A percentile compares a stretch with the other conserved stretches of the same genome.
These are phyloP conservation scores for Gonioctena quinquepunctata DNA, from an alignment of 1,140 invertebrate genomes.

Conservation along the genomic window DNA sequence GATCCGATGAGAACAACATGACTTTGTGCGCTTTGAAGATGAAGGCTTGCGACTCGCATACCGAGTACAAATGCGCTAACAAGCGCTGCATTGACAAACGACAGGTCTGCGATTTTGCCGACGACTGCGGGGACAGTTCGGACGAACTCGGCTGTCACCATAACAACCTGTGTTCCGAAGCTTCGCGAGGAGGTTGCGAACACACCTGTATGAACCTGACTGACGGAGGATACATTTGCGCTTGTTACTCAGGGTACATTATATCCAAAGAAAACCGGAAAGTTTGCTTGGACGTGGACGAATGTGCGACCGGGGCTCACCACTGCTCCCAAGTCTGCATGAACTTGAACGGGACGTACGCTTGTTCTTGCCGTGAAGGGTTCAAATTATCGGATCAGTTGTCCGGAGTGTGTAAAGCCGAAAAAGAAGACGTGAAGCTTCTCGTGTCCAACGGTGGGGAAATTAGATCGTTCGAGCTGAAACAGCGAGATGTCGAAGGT, in stretches of 20 bases:
- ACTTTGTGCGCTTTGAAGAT: constrained; percentile 76
- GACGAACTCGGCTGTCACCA: constrained; percentile 91
- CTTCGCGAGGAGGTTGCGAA: constrained; percentile 86
- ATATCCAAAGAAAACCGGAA: constrained; percentile 76
- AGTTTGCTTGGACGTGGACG: constrained; percentile 86
- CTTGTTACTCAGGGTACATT: constrained; percentile 84
- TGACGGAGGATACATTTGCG: constrained; percentile 84
- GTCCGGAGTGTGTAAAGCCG: constrained; percentile 81
- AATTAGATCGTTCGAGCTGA: constrained; percentile 75
- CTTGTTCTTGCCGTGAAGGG: constrained; percentile 84
- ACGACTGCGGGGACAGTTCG: constrained; percentile 83
- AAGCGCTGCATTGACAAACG: constrained; percentile 82
- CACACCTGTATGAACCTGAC: constrained; percentile 88
- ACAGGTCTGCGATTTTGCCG: constrained; percentile 82
- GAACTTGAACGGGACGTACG: constrained; percentile 90
- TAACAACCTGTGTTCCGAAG: constrained; percentile 71
- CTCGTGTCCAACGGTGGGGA: constrained; percentile 83
- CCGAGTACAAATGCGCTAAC: constrained; percentile 89
- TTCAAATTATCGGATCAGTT: constrained; percentile 75
- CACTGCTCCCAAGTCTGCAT: constrained; percentile 90
- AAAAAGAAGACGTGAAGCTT: constrained; percentile 65
- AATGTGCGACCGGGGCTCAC: constrained; percentile 81
- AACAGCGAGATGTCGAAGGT: constrained; percentile 70
- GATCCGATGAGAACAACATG: constrained; percentile 92
- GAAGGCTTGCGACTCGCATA: constrained; percentile 72